Conservation (phyloP, 2,888 invertebrate species). For the Idaea biselata region DNA sequence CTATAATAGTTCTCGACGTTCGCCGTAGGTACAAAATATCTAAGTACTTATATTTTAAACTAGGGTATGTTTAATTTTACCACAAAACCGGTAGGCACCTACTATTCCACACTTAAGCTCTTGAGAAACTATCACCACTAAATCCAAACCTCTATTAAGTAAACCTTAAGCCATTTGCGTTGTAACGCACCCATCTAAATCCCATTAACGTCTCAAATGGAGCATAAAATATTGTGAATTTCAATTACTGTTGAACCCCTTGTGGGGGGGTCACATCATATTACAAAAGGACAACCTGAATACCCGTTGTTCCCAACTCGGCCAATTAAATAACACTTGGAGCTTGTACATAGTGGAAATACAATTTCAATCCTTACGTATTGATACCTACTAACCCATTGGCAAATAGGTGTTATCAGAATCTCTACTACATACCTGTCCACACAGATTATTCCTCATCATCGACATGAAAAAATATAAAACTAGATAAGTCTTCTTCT, state of each 20-base stretch:
- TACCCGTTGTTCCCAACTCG: slow-evolving; percentile 45
- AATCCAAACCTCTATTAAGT: slow-evolving; percentile 21
- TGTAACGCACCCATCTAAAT: slow-evolving; percentile 23
- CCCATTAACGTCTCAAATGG: slow-evolving; percentile 42
- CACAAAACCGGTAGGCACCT: background rate
- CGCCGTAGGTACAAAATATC: too few species aligned
- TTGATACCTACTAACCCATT: too few species aligned
- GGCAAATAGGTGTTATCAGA: too few species aligned
- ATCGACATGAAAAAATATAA: too few species aligned
- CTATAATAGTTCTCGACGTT: too few species aligned
- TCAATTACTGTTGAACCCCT: slow-evolving; percentile 65
- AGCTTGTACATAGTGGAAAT: slow-evolving; percentile 35
- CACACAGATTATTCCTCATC: too few species aligned
- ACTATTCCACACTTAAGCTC: background rate
- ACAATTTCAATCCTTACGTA: background rate
- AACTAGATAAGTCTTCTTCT: too few species aligned
- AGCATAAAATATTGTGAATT: slow-evolving; percentile 65
- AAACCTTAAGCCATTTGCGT: slow-evolving; percentile 23
- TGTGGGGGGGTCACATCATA: slow-evolving; percentile 51
- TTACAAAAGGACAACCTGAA: slow-evolving; percentile 65
- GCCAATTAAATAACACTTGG: slow-evolving; percentile 57
- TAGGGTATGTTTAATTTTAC: background rate
- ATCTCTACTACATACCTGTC: too few species aligned
- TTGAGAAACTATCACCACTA: slow-evolving; percentile 1
- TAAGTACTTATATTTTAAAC: background rate